Base-by-base conservation (phyloP, 1,140 invertebrate genomes). In the Leptopilina clavipes region DNA sequence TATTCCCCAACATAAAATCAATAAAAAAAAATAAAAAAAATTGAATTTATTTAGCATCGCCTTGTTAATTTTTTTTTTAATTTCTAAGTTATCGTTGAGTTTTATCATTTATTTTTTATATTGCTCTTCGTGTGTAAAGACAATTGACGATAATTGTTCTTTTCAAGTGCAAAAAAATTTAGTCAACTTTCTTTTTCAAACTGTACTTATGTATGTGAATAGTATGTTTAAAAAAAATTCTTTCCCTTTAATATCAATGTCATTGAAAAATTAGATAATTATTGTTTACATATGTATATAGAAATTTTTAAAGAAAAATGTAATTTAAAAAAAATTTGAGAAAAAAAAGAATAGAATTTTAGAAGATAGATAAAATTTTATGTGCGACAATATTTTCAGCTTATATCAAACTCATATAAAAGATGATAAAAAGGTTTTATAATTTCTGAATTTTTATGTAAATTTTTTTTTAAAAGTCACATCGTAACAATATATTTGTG, bases 31-130 rank as follows among this genome's bases (percentile, higher is more conserved):
- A 17, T 17, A 8, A 52, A 52, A 3, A n/a, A 6, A 31, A 31
- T 31, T 17, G 14, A 52, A 52, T 52, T 52, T 14, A 10, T 48
- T 48, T 48, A n/a, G 7, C 44, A 48, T 48, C 44, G n/a, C 1
- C 12, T 48, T 48, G n/a, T 45, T 45, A 45, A 45, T 1, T 45
- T 45, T 2, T 45, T 10, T 45, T n/a, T 14, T n/a, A 14, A 45
- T n/a, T 40, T 1, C 37, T 9, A 14, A 45, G 1, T 45, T 45
- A 14, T 45, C 14, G 45, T n/a, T 14, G n/a, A 14, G 10, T 48
- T 48, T 48, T 48, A 48, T 52, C 48, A 52, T 52, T 17, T 1
- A 52, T n/a, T 52, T 52, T 52, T 52, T 52, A 52, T n/a, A n/a
- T 7, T 3, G n/a, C n/a, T n/a, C 8, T 52, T 52, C 11, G 14